Conservation (phyloP, 2,113 vertebrate genomes). For the Coracopsis vasa region DNA sequence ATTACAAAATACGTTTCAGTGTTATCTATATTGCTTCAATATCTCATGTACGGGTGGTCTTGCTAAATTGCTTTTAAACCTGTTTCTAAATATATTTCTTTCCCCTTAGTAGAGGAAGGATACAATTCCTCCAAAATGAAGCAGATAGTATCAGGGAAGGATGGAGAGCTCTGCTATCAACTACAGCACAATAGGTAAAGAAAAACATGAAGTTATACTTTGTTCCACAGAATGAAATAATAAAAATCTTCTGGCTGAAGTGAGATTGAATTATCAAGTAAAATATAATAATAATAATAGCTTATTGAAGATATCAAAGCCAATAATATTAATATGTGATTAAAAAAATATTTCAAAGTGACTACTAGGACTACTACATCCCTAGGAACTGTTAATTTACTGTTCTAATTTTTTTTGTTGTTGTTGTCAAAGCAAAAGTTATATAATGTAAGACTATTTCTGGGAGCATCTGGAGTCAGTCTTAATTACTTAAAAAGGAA, state of each 20-base stretch:
- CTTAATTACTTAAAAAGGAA: neutral
- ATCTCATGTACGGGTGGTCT: neutral
- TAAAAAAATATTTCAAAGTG: neutral
- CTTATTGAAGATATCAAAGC: neutral
- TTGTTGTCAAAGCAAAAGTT: neutral
- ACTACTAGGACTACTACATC: neutral
- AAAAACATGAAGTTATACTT: neutral
- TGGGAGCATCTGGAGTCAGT: neutral
- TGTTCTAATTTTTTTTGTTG: neutral
- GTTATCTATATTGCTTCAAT: neutral
- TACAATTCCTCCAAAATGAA: neutral
- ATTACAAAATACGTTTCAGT: neutral
- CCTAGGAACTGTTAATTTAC: neutral
- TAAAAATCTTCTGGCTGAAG: neutral
- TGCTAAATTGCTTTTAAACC: neutral
- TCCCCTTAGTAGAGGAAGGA: neutral
- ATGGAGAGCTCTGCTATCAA: neutral
- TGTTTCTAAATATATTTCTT: neutral
- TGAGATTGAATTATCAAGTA: neutral
- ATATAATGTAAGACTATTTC: neutral
- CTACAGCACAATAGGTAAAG: neutral
- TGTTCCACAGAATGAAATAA: neutral
- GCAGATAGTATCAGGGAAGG: neutral
- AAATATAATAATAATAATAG: neutral
- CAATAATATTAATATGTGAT: neutral